Conservation (phyloP, 2,113 vertebrate species). For the Spheniscus mendiculus region DNA sequence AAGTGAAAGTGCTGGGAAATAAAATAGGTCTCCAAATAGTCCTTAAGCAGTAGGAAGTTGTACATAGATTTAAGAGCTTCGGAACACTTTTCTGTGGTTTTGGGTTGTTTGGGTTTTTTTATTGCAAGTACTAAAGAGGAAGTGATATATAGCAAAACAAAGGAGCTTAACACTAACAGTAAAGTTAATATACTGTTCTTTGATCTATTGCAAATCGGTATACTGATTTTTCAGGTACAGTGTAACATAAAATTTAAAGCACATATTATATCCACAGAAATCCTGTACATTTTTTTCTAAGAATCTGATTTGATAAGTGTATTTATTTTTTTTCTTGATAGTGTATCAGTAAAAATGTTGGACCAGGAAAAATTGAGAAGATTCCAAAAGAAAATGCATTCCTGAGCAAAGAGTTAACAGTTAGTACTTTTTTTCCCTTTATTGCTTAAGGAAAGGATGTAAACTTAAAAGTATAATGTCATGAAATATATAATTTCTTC, state of each 20-base stretch:
- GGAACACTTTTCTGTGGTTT: neutral
- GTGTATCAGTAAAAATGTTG: conserved; percentile 81
- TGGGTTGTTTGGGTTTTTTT: neutral
- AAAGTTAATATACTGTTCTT: neutral
- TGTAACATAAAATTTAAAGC: neutral
- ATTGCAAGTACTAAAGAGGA: neutral
- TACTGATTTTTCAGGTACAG: neutral
- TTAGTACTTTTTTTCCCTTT: conserved; percentile 64
- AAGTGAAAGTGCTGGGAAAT: neutral
- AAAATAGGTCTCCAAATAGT: neutral
- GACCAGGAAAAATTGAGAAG: conserved; percentile 82
- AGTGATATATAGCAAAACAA: neutral
- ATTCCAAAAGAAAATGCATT: conserved; percentile 80
- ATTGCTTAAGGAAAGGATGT: neutral
- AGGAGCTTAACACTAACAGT: neutral
- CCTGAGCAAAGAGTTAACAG: conserved; percentile 81
- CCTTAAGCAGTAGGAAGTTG: neutral
- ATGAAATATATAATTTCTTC: neutral
- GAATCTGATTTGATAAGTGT: neutral
- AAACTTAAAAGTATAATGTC: neutral
- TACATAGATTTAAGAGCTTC: neutral
- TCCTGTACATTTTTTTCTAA: neutral
- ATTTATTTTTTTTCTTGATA: conserved; percentile 48
- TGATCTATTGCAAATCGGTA: neutral
- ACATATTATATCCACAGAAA: neutral